A percentile compares a stretch with the other conserved stretches of the same genome.
Conservation (phyloP, 1,140 invertebrate genomes). For the Holcopasites calliopsidis region DNA sequence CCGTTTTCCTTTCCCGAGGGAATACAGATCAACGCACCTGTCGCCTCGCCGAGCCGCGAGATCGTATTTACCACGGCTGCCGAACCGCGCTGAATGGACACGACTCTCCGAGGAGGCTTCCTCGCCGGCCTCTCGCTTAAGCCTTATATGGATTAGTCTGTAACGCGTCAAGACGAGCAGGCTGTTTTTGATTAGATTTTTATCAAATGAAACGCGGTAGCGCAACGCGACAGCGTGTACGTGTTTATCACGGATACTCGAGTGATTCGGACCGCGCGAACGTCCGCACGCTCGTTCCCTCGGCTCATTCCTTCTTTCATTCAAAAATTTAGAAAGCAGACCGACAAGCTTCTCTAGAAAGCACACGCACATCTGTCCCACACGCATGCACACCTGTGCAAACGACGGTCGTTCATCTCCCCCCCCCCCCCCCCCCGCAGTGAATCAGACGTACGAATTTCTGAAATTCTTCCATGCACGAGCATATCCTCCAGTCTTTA, state of each 20-base stretch:
- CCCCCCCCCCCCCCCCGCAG: no score
- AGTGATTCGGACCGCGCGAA: not conserved
- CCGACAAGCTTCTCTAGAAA: slow-evolving; percentile 13
- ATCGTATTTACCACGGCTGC: not conserved
- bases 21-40: slow-evolving; percentile 20
- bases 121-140: not conserved
- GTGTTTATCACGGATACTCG: not conserved
- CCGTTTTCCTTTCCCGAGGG: slow-evolving; percentile 39
- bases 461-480: no score
- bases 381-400: not conserved
- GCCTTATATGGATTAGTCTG: slow-evolving; percentile 7
- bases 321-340: slow-evolving; percentile 48
- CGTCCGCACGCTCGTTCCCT: not conserved
- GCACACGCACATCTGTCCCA: not conserved
- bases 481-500: no score
- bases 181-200: slow-evolving; percentile 33
- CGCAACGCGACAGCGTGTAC: slow-evolving; percentile 7
- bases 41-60: not conserved
- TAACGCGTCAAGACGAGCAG: not conserved
- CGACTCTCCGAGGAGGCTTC: not conserved
- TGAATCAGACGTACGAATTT: no score
- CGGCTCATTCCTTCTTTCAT: not conserved
- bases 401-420: not conserved
- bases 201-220: slow-evolving; percentile 8
- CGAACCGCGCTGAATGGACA: not conserved